These are phyloP conservation scores for Metaphire vulgaris DNA, from an alignment of 1,140 invertebrate genomes.

Conservation along the genomic window DNA sequence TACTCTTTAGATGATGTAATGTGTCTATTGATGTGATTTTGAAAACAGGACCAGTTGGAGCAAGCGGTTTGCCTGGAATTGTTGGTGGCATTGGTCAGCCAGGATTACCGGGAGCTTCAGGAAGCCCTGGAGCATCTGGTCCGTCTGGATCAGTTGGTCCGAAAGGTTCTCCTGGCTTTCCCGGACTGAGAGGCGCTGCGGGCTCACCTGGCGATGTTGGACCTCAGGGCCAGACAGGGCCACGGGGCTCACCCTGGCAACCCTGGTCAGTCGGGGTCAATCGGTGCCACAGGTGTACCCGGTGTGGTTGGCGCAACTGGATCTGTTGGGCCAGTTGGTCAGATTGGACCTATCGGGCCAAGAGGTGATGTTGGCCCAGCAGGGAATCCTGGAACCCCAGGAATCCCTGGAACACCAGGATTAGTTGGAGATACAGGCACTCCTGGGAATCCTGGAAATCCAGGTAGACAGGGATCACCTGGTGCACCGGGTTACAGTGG, in stretches of 20 bases:
- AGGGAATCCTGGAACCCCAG: constrained; percentile 14
- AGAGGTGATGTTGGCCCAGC: constrained; percentile 10
- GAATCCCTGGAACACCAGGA: constrained; percentile 19
- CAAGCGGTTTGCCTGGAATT: not conserved
- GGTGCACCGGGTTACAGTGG: constrained; percentile 13
- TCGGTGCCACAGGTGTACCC: not conserved
- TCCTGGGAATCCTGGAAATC: not conserved
- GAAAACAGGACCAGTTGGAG: not conserved
- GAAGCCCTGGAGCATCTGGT: constrained; percentile 13
- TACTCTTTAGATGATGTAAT: too few relatives aligned
- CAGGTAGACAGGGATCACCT: constrained; percentile 8
- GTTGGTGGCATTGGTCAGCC: constrained; percentile 9
- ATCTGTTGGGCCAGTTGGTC: not conserved
- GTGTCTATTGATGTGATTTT: too few relatives aligned
- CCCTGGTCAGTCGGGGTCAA: constrained; percentile 3
- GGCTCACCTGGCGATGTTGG: constrained; percentile 9
- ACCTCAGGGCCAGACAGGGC: not conserved
- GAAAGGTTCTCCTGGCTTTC: constrained; percentile 7
- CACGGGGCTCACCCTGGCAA: constrained; percentile 1
- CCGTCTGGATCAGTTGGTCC: not conserved
- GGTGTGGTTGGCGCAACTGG: constrained; percentile 6
- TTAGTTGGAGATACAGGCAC: constrained; percentile 13
- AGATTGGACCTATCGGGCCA: not conserved
- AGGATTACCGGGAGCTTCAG: too few relatives aligned
- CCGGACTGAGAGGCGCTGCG: not conserved